These are phyloP conservation scores for Leptobrachium leishanense DNA, from an alignment of 2,113 vertebrate species.

Conservation along the genomic window DNA sequence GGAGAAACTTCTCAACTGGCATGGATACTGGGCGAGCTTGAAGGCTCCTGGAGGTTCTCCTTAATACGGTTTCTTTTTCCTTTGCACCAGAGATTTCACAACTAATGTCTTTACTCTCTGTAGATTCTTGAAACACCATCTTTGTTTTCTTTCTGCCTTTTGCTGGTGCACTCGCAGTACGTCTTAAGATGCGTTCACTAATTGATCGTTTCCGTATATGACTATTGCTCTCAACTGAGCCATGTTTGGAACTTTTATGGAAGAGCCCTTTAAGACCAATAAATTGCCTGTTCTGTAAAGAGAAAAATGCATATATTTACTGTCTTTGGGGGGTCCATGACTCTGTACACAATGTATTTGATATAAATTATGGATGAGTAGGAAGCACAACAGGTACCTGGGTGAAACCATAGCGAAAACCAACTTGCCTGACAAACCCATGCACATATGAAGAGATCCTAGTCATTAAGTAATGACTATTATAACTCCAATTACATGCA, in stretches of 20 bases:
- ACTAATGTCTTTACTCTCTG: conserved; percentile 72
- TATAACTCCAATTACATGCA: conserved; percentile 45
- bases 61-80: conserved; percentile 60
- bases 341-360: conserved; percentile 4
- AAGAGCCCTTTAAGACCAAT: conserved; percentile 91
- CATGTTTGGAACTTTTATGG: conserved; percentile 78
- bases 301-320: background rate
- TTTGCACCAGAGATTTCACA: conserved; percentile 57
- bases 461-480: conserved; percentile 55
- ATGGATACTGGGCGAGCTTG: conserved; percentile 86
- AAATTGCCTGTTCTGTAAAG: conserved; percentile 82
- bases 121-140: conserved; percentile 78
- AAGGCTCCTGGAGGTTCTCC: conserved; percentile 62
- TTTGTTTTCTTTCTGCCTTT: conserved; percentile 95
- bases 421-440: conserved; percentile 56
- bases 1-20: conserved; percentile 84
- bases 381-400: conserved; percentile 52
- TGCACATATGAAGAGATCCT: conserved; percentile 58
- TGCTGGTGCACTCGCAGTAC: conserved; percentile 91
- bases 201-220: conserved; percentile 81
- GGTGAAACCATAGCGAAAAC: conserved; percentile 25
- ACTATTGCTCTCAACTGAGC: conserved; percentile 69
- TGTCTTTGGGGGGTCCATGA: background rate
- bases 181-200: conserved; percentile 86
- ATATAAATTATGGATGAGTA: conserved; percentile 48